phyloP scores from a whole-genome alignment of 2,797 vertebrate genomes.

The Echiichthys vipera region DNA sequence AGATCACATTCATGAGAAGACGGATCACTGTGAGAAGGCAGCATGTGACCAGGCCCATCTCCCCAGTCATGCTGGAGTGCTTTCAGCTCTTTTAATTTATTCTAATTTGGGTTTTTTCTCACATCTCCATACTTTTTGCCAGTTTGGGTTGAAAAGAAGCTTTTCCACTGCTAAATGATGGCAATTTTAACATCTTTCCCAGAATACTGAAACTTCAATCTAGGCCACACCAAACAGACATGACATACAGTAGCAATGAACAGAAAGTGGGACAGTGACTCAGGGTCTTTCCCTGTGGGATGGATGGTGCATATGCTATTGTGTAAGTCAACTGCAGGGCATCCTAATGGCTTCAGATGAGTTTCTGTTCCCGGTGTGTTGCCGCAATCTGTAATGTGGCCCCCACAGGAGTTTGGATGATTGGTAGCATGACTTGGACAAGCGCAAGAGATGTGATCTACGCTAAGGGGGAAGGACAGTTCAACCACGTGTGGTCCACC shows the following conservation, averaged over 20 bases:
- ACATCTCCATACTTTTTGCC: slow-evolving; percentile 36
- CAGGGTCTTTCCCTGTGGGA: slow-evolving; percentile 35
- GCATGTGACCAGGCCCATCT: slow-evolving; percentile 55
- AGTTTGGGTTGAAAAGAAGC: slow-evolving; percentile 33
- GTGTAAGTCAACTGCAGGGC: slow-evolving; percentile 65
- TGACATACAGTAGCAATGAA: slow-evolving; percentile 6
- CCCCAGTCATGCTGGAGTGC: slow-evolving; percentile 46
- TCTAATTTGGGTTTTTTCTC: slow-evolving; percentile 57
- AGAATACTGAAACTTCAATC: slow-evolving; percentile 11
- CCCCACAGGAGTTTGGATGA: slow-evolving; percentile 52
- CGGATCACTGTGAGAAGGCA: slow-evolving; percentile 57
- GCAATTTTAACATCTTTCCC: slow-evolving; percentile 18
- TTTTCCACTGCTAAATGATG: slow-evolving; percentile 34
- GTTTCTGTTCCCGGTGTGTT: slow-evolving; percentile 45
- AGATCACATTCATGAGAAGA: slow-evolving; percentile 77
- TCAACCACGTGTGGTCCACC: slow-evolving; percentile 56
- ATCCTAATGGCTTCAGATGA: slow-evolving; percentile 67
- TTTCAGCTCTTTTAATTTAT: slow-evolving; percentile 53
- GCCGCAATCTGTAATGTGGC: slow-evolving; percentile 15
- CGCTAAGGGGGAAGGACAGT: slow-evolving; percentile 68
- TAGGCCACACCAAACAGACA: not conserved
- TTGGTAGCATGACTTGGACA: slow-evolving; percentile 57
- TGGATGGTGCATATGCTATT: slow-evolving; percentile 52
- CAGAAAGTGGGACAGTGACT: slow-evolving; percentile 48
- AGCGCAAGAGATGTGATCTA: slow-evolving; percentile 64